Percentiles rank a stretch among this genome's conserved stretches.
These are phyloP conservation scores for Babylonia areolata DNA, from an alignment of 1,140 invertebrate genomes.

Conservation along the genomic window DNA sequence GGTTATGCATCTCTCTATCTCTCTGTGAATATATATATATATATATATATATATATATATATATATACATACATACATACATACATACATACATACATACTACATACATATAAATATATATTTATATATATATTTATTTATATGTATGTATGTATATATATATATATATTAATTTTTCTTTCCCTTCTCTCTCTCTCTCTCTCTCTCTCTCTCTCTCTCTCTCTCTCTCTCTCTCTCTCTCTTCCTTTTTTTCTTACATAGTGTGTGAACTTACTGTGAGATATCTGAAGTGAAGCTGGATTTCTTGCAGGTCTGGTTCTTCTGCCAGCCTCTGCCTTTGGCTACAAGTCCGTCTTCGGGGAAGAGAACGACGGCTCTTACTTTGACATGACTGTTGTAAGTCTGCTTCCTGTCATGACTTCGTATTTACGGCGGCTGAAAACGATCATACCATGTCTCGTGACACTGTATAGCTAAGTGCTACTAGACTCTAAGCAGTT, in stretches of 20 bases:
- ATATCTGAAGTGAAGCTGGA: background rate
- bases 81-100: background rate
- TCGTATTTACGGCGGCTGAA: too few species aligned
- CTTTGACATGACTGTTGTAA: slow-evolving; percentile 57
- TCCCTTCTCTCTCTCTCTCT: slow-evolving; percentile 35
- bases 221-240: slow-evolving; percentile 31
- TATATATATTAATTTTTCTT: slow-evolving; percentile 21
- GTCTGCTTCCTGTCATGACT: slow-evolving; percentile 14
- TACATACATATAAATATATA: slow-evolving; percentile 4
- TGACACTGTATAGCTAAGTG: too few species aligned
- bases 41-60: background rate
- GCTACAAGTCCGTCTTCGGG: slow-evolving; percentile 59
- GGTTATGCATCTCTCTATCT: too few species aligned
- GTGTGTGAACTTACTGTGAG: background rate
- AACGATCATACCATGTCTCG: too few species aligned
- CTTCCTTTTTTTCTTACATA: background rate
- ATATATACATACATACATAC: background rate
- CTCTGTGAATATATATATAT: background rate
- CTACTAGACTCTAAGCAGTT: too few species aligned
- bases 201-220: slow-evolving; percentile 28
- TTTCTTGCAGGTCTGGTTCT: slow-evolving; percentile 59
- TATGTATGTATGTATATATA: background rate
- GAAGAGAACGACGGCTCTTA: slow-evolving; percentile 47
- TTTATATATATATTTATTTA: background rate
- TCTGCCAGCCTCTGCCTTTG: slow-evolving; percentile 61